Base-by-base conservation (phyloP, 1,140 invertebrate genomes). In the Streblospio benedicti region DNA sequence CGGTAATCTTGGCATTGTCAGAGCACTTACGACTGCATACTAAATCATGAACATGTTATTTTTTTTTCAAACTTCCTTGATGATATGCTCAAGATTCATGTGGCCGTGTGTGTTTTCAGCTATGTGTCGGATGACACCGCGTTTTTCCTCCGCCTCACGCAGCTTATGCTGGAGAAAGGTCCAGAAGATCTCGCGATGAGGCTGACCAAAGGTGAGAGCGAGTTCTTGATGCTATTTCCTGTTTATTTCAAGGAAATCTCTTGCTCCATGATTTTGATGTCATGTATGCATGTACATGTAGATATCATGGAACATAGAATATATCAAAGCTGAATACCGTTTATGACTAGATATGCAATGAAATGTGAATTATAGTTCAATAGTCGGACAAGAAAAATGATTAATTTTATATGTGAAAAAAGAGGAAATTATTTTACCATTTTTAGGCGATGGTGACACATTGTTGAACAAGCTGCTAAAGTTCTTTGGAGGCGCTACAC, bases 161-260 rank as follows among this genome's bases (percentile, higher is more conserved):
- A 62, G 55, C 31, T 62, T 32, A 62, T 62, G 60, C 47, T 62
- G 31, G 54, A 62, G 44, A 62, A 62, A 33, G 60, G 60, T 1
- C 60, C 60, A 5, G 33, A 38, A 4, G 60, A 62, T 33, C 35
- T 62, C 12, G 60, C 54, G 14, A 62, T 45, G 20, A 57, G 33
- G 28, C 43, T 62, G 4, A 51, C 55, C 4, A 62, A 62, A 20
- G 55, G 18, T 41, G 12, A 41, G 38, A 12, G 38, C 38, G 12
- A 12, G 12, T 41, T 41, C 12, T 41, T 41, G 12, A 12, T 18
- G 18, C 12, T 41, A 12, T 12, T 12, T 12, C n/a, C 38, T 41
- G 18, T 12, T 41, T 12, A 12, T 41, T 41, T 41, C 38, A 41
- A 41, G 12, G 12, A 18, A 12, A 41, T 12, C 38, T 41, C 38